Evolutionary conservation across 1,140 invertebrate species (phyloP), one percentile per base, ranked within the genome.

Genomic region (Kradibia gibbosae): DNA sequence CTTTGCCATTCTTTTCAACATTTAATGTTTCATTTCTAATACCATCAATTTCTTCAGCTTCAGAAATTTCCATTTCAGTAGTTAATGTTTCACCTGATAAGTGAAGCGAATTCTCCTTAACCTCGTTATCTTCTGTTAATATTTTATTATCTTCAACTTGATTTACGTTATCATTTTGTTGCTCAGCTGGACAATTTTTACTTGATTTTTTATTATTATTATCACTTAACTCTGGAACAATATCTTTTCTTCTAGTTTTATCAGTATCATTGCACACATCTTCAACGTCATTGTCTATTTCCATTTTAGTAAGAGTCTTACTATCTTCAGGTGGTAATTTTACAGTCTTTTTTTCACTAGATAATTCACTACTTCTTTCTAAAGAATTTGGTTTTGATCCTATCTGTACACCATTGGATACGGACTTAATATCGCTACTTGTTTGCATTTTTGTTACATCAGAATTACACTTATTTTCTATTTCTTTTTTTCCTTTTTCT

Each of bases 181-280:
- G 7, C 50, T 55, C 48, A n/a, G 17, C 3, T 48, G 48, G 50
- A 72, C 10, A 10, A 25, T 62, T 53, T 75, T 70, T 48, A 34
- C 4, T 42, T 42, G 55, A 45, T 53, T 42, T 67, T 48, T 55
- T 42, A 65, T 31, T 22, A 20, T n/a, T 15, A 34, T 72, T 71
- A 57, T 76, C 53, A 76, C 57, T 25, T 36, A 57, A 57, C 71
- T 70, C 60, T 57, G 39, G 5, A 70, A 11, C 42, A 28, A 39
- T 42, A 7, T 82, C 53, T 82, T 72, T 62, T 76, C 80, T 78
- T 39, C 60, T 73, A 82, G 1, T 78, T 65, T 78, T 55, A 76
- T 78, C 25, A 28, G 8, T 73, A 80, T 45, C 28, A 50, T 60
- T 81, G 36, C 20, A 57, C 28, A n/a, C 60, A 71, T 60, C 79